Conservation (phyloP, 2,113 vertebrate species). For the Mormyrus lacerda region DNA sequence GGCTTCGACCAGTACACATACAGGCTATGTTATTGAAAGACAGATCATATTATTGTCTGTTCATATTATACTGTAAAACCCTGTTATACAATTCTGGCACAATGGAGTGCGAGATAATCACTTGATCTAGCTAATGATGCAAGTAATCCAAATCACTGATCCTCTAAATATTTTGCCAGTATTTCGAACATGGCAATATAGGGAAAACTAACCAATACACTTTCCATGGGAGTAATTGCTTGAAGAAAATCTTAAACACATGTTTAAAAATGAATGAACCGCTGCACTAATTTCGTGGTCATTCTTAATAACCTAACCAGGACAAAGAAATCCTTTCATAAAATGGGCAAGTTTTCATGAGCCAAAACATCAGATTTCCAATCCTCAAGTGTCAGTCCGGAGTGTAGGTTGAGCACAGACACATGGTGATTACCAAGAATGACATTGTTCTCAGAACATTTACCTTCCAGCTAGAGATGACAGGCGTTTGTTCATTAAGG, state of each 20-base stretch:
- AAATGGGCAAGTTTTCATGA: background rate
- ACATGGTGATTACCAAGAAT: conserved; percentile 41
- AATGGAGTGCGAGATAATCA: background rate
- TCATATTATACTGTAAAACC: background rate
- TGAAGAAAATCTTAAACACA: conserved; percentile 39
- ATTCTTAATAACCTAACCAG: conserved; percentile 12
- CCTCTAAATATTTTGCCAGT: conserved; percentile 2
- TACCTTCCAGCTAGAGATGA: conserved; percentile 33
- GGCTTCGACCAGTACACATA: background rate
- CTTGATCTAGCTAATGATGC: conserved; percentile 10
- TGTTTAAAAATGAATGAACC: conserved; percentile 17
- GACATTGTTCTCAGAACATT: conserved; percentile 38
- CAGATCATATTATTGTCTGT: background rate
- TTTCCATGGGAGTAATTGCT: conserved; percentile 38
- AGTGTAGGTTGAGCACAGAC: conserved; percentile 28
- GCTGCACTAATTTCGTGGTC: background rate
- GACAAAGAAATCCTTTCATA: background rate
- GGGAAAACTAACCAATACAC: conserved; percentile 12
- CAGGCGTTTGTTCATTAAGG: conserved; percentile 47
- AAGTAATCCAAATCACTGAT: conserved; percentile 1
- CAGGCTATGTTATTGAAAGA: background rate
- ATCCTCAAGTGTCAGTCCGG: background rate
- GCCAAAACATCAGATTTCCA: background rate
- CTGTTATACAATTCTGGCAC: background rate
- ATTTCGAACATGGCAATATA: background rate